A percentile compares a stretch with the other conserved stretches of the same genome.
Evolutionary conservation across 37 sponge, comb jelly and placozoan species (phyloP).

Genomic region (Bolinopsis microptera): DNA sequence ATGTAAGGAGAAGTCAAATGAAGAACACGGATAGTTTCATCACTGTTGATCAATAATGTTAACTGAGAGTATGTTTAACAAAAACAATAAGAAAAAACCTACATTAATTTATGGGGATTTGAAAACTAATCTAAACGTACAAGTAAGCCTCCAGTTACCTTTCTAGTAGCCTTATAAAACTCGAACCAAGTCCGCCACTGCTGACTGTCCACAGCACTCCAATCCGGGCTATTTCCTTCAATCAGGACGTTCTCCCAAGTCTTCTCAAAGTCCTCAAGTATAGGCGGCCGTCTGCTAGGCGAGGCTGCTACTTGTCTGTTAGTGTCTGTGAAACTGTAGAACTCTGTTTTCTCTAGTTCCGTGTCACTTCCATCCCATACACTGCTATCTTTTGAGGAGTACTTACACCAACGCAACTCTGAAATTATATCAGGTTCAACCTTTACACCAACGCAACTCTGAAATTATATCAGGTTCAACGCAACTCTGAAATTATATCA

Average conservation of each 20-base stretch:
- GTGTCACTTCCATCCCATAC: not conserved
- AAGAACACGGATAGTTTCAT: too few species aligned
- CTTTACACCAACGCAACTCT: slow-evolving; percentile 58
- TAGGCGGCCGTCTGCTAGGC: not conserved
- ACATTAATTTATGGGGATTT: too few species aligned
- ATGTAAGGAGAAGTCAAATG: too few species aligned
- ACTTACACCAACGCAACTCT: slow-evolving; percentile 61
- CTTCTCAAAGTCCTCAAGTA: slow-evolving; percentile 58
- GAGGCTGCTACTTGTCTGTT: not conserved
- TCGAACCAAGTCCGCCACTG: slow-evolving; percentile 65
- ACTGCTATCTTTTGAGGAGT: slow-evolving; percentile 52
- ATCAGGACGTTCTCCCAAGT: slow-evolving; percentile 55
- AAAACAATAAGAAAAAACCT: too few species aligned
- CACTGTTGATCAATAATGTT: too few species aligned
- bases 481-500: slow-evolving; percentile 15
- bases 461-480: too few species aligned
- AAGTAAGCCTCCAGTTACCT: too few species aligned
- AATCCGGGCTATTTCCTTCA: slow-evolving; percentile 10
- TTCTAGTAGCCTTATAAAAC: slow-evolving; percentile 50
- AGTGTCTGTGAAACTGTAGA: slow-evolving; percentile 61
- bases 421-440: too few species aligned
- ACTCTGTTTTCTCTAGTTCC: not conserved
- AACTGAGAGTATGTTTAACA: too few species aligned
- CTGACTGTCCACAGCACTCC: slow-evolving; percentile 53
- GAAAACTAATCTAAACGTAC: too few species aligned